A percentile compares a stretch with the other conserved stretches of the same genome.
Conservation (phyloP, 2,113 vertebrate species). For the Eonycteris spelaea region DNA sequence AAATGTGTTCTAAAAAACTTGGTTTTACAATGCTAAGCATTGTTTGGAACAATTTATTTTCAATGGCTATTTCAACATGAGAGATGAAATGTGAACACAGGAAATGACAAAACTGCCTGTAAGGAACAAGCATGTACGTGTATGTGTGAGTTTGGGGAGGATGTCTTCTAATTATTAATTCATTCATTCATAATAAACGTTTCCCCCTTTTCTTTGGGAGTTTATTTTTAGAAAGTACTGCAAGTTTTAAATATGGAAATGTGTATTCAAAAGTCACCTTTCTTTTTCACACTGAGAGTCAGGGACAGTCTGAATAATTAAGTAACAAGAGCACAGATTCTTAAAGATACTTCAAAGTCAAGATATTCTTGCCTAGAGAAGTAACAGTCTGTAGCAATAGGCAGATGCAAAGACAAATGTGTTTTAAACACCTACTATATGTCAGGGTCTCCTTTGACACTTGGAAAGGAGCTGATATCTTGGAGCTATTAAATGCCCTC, state of each 20-base stretch:
- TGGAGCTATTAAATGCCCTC: neutral
- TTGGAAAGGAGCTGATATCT: neutral
- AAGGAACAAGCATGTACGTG: neutral
- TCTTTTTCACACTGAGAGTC: neutral
- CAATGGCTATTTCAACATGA: neutral
- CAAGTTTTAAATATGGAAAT: slow-evolving; percentile 20
- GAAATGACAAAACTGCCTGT: neutral
- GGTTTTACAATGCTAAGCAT: neutral
- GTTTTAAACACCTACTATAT: neutral
- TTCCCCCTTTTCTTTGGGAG: neutral
- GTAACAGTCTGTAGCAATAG: neutral
- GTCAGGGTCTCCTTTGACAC: neutral
- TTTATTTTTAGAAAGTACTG: neutral
- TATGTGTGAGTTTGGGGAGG: neutral
- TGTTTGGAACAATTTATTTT: neutral
- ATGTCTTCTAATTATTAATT: neutral
- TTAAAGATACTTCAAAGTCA: neutral
- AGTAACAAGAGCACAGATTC: neutral
- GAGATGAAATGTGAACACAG: neutral
- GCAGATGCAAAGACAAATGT: neutral
- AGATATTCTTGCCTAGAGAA: neutral
- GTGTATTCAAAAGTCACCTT: neutral
- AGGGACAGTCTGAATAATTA: neutral
- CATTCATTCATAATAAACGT: neutral
- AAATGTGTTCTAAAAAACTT: neutral